Conservation (phyloP, 2,888 invertebrate species). For the Lobophora halterata region DNA sequence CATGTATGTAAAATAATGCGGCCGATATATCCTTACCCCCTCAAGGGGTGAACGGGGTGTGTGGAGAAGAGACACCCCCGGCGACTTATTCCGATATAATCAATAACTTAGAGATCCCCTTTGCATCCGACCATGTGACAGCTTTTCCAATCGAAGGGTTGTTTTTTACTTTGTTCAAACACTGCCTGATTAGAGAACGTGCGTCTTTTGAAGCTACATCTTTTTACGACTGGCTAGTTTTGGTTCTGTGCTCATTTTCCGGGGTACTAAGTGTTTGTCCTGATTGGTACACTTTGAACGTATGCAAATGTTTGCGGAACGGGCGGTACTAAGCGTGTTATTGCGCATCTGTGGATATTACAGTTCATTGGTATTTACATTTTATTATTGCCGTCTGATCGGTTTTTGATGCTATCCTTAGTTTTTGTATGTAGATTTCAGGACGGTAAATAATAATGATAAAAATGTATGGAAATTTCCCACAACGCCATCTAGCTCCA, state of each 20-base stretch:
- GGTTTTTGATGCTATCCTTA: slow-evolving; percentile 27
- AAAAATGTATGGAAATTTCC: no score
- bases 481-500: no score
- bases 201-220: slow-evolving; percentile 66
- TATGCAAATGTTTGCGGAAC: slow-evolving; percentile 48
- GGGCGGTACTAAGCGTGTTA: slow-evolving; percentile 29
- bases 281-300: slow-evolving; percentile 49
- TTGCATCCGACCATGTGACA: slow-evolving; percentile 79
- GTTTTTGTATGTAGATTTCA: slow-evolving; percentile 20
- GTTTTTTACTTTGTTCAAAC: slow-evolving; percentile 73
- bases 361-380: slow-evolving; percentile 33
- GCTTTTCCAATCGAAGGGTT: slow-evolving; percentile 66
- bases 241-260: slow-evolving; percentile 51
- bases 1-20: slow-evolving; percentile 81
- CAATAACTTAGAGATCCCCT: slow-evolving; percentile 82
- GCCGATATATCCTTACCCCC: slow-evolving; percentile 73
- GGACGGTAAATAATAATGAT: no score
- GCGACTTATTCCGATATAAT: slow-evolving; percentile 81
- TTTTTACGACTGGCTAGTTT: slow-evolving; percentile 62
- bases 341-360: slow-evolving; percentile 33
- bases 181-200: slow-evolving; percentile 73
- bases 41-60: slow-evolving; percentile 48
- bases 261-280: slow-evolving; percentile 61
- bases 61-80: slow-evolving; percentile 53
- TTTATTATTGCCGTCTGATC: slow-evolving; percentile 33